Conservation (phyloP, 2,888 invertebrate species). For the Sphecodes monilicornis region DNA sequence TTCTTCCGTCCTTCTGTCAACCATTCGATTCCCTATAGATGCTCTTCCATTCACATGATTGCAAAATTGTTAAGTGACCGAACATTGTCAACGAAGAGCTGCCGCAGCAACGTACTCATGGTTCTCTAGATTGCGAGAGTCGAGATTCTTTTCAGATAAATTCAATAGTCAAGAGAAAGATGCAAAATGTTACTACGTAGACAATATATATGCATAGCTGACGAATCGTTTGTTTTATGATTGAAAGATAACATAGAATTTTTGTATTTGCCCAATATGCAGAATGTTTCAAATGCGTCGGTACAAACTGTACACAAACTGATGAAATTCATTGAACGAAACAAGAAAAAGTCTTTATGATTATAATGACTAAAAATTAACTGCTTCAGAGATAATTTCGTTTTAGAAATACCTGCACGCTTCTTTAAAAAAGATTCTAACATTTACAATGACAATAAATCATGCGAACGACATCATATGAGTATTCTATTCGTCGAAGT, state of each 20-base stretch:
- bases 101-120: neutral
- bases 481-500: neutral
- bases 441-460: neutral
- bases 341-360: neutral
- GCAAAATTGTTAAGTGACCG: neutral
- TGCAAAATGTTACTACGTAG: neutral
- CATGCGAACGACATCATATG: neutral
- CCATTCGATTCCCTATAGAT: neutral
- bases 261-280: neutral
- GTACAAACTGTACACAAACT: neutral
- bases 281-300: neutral
- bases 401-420: neutral
- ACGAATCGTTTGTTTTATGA: neutral
- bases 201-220: neutral
- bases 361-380: neutral
- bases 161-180: neutral
- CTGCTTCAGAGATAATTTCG: neutral
- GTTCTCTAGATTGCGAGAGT: neutral
- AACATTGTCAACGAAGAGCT: neutral
- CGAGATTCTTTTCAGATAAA: neutral
- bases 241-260: neutral
- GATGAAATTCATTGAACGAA: neutral
- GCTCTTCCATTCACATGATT: neutral
- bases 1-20: slow-evolving; percentile 14
- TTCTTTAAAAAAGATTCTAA: neutral